These are phyloP conservation scores for Romanomermis culicivorax DNA, from an alignment of 2,888 invertebrate species.

Conservation along the genomic window DNA sequence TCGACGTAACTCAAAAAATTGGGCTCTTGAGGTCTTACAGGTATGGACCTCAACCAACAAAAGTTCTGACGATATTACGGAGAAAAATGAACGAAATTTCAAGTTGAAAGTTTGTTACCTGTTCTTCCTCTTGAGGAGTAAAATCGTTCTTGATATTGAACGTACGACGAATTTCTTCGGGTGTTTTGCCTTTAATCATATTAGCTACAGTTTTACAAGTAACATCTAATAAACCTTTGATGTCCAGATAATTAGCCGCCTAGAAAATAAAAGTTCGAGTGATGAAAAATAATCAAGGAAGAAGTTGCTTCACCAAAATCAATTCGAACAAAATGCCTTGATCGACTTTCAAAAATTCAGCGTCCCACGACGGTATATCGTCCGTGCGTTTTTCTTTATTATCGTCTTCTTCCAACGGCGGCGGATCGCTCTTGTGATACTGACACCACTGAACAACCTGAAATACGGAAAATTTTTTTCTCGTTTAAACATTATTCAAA, in stretches of 20 bases:
- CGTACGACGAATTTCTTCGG: conserved; percentile 38
- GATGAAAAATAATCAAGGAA: too few relatives aligned
- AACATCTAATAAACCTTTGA: conserved; percentile 75
- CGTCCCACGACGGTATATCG: conserved; percentile 96
- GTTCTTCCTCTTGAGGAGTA: conserved; percentile 76
- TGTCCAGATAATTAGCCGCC: conserved; percentile 89
- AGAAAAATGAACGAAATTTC: too few relatives aligned
- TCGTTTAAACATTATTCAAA: background rate
- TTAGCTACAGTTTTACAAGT: conserved; percentile 62
- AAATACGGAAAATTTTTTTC: background rate
- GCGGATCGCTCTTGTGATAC: conserved; percentile 51
- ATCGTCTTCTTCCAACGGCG: conserved; percentile 83
- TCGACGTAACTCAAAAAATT: too few relatives aligned
- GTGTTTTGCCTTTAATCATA: conserved; percentile 39
- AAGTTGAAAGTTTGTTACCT: too few relatives aligned
- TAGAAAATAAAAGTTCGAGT: conserved; percentile 16
- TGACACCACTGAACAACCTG: conserved; percentile 32
- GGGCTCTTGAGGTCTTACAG: too few relatives aligned
- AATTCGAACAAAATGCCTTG: conserved; percentile 87
- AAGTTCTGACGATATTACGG: too few relatives aligned
- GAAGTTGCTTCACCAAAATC: conserved; percentile 52
- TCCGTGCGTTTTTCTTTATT: conserved; percentile 95
- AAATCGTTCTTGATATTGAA: conserved; percentile 40
- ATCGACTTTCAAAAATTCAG: conserved; percentile 92
- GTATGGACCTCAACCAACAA: too few relatives aligned